phyloP scores from a whole-genome alignment of 2,888 invertebrate species.

The Noctua fimbriata region DNA sequence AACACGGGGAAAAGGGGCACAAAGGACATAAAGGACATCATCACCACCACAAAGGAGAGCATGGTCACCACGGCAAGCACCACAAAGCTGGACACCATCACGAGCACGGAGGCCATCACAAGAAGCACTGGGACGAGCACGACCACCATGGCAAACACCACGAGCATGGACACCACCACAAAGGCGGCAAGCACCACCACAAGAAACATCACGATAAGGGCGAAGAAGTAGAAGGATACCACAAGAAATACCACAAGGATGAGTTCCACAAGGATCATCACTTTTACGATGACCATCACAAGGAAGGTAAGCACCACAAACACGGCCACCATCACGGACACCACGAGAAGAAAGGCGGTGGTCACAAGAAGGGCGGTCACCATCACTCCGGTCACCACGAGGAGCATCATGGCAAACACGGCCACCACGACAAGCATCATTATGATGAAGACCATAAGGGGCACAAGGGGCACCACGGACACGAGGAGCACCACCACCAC shows the following conservation, averaged over 20 bases:
- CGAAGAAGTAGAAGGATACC: constrained; percentile 95
- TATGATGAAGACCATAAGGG: constrained; percentile 95
- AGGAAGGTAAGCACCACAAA: constrained; percentile 95
- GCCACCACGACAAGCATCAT: constrained; percentile 95
- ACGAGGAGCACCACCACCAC: constrained; percentile 93
- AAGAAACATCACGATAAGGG: constrained; percentile 96
- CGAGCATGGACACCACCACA: constrained; percentile 94
- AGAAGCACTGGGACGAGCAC: constrained; percentile 94
- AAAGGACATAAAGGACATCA: constrained; percentile 94
- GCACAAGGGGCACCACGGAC: constrained; percentile 94
- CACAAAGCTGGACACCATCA: constrained; percentile 94
- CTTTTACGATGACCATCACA: constrained; percentile 96
- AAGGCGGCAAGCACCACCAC: constrained; percentile 94
- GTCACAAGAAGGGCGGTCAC: constrained; percentile 95
- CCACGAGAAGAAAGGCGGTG: constrained; percentile 94
- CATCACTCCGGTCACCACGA: constrained; percentile 94
- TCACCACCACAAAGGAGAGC: constrained; percentile 94
- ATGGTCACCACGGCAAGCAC: constrained; percentile 94
- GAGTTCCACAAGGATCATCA: constrained; percentile 96
- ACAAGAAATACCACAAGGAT: constrained; percentile 96
- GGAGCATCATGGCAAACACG: constrained; percentile 94
- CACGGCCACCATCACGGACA: constrained; percentile 94
- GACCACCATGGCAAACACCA: constrained; percentile 94
- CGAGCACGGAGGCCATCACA: constrained; percentile 95
- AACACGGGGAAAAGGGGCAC: constrained; percentile 93